Evolutionary conservation across 2,113 vertebrate species (phyloP).

Genomic region (Salvelinus sp.): DNA sequence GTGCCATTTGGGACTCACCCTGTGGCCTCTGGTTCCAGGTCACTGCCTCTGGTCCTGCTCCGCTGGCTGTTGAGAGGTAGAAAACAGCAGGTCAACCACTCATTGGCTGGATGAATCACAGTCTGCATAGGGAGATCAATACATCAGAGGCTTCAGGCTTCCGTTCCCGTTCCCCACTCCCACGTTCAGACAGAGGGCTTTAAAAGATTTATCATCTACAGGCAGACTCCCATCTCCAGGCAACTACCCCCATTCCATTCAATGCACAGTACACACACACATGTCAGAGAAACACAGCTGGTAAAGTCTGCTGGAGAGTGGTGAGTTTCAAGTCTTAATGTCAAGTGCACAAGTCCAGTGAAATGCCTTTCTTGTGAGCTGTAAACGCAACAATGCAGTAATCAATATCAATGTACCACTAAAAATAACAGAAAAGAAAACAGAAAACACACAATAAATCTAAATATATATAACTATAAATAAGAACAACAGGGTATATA

Average conservation of each 20-base stretch:
- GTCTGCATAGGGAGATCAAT: conserved; percentile 32
- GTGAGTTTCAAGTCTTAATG: neutral
- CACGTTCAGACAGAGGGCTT: neutral
- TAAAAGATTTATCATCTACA: conserved; percentile 23
- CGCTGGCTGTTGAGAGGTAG: conserved; percentile 39
- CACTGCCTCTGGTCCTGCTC: conserved; percentile 39
- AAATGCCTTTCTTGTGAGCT: no score
- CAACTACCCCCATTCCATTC: no score
- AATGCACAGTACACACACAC: neutral
- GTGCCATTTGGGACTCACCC: no score
- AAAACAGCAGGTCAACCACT: conserved; percentile 45
- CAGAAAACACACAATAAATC: no score
- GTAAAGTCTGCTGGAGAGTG: neutral
- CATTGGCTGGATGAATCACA: conserved; percentile 37
- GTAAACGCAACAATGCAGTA: no score
- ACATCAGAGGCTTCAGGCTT: conserved; percentile 9
- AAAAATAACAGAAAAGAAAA: no score
- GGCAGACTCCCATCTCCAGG: conserved; percentile 4
- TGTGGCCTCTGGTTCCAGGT: conserved; percentile 40
- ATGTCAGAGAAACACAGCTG: neutral
- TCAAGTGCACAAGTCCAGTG: no score
- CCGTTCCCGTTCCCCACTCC: conserved; percentile 2
- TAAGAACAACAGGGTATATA: no score
- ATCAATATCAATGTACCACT: no score
- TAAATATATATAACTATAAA: no score